Base-by-base conservation (phyloP, 2,797 vertebrate genomes). In the Tympanoctomys barrerae region DNA sequence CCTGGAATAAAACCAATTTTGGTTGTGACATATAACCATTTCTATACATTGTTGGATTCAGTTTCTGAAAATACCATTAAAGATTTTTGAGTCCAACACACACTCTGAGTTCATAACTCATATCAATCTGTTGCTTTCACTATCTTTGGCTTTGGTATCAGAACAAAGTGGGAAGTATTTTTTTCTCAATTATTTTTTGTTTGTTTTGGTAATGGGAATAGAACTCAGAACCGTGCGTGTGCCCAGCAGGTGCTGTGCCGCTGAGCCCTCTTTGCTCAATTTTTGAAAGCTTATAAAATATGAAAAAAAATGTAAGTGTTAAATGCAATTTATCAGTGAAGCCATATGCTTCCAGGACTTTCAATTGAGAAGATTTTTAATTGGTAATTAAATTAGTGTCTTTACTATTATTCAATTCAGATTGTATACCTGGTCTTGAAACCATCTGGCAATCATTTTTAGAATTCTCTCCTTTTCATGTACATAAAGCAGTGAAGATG, bases 31-130 rank as follows among this genome's bases (percentile, higher is more conserved):
- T 70, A 82, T 62, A 46, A 89, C 82, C 52, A 86, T 82, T 77
- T 77, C 28, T 77, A 75, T 16, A 78, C 52, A 13, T 33, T 52
- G 28, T 21, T 78, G 46, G 26, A 78, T 78, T 78, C 39, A 54
- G 54, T 87, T 62, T 87, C 36, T 64, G 21, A 78, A 96, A 82
- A 87, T 82, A 82, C 39, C 61, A 92, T 33, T 77, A 87, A 82
- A 54, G 0, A 64, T 21, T 89, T 85, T 57, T 70, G 22, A 91
- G 22, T 49, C 84, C 64, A 49, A 68, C 66, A 68, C 33, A 68
- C 33, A 70, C 18, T 83, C 52, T 68, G 21, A 79, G 26, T 57
- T 54, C 57, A 49, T 70, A 84, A 57, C 28, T 70, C 21, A 59
- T 42, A 31, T 33, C 46, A 42, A 39, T 82, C 24, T 92, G 26